Evolutionary conservation across 2,797 vertebrate genomes (phyloP).

Genomic region (Falco biarmicus): DNA sequence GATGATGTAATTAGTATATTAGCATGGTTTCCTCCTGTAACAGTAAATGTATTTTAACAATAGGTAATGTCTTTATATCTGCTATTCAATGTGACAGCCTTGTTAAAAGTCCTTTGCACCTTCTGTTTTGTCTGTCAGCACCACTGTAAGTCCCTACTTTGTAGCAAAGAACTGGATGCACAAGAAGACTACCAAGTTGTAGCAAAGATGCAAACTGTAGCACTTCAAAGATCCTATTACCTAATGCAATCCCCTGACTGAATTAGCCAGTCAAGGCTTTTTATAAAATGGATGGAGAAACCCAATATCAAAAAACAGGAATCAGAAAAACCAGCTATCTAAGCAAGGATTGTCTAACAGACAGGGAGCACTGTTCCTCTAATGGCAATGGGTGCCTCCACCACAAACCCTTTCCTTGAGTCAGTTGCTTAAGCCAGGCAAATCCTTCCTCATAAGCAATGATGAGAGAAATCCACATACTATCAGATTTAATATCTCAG

Average conservation of each 20-base stretch:
- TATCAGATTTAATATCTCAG: constrained; percentile 67
- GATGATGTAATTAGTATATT: constrained; percentile 48
- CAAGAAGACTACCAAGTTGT: not conserved
- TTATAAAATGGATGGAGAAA: not conserved
- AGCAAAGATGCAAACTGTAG: not conserved
- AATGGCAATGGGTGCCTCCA: not conserved
- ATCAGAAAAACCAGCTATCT: not conserved
- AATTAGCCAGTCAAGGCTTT: not conserved
- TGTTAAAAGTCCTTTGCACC: not conserved
- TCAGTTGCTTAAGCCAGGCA: constrained; percentile 33
- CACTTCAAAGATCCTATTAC: not conserved
- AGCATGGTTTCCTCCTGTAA: constrained; percentile 27
- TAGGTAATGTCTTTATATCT: not conserved
- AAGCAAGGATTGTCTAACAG: not conserved
- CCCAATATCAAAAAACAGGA: not conserved
- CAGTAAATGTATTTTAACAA: constrained; percentile 28
- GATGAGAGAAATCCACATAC: constrained; percentile 32
- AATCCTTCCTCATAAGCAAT: constrained; percentile 44
- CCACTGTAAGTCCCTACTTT: not conserved
- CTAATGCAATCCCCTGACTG: not conserved
- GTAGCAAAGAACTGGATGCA: not conserved
- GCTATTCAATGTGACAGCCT: not conserved
- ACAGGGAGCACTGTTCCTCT: not conserved
- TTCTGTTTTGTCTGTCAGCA: not conserved
- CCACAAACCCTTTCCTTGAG: constrained; percentile 24